A percentile compares a stretch with the other conserved stretches of the same genome.
These are phyloP conservation scores for Pantherophis vulpinus DNA, from an alignment of 2,797 vertebrate species.

Conservation along the genomic window DNA sequence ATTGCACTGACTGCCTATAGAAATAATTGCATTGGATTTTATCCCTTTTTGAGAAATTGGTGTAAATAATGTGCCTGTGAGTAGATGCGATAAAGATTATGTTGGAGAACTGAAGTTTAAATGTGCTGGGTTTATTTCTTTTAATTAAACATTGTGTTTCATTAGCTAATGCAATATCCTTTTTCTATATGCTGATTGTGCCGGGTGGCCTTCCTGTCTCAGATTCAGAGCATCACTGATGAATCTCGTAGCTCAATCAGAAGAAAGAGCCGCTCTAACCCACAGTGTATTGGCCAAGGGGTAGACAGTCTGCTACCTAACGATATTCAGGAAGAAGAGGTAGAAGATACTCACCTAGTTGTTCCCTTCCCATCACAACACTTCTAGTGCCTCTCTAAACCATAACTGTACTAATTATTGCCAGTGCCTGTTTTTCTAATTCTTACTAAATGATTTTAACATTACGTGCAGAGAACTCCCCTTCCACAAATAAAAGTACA, in stretches of 20 bases:
- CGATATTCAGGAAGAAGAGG: slow-evolving; percentile 82
- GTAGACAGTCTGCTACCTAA: slow-evolving; percentile 73
- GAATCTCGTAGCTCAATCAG: slow-evolving; percentile 86
- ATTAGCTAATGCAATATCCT: slow-evolving; percentile 8
- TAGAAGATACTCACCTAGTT: slow-evolving; percentile 61
- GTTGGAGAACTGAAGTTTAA: not conserved
- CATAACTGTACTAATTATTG: not conserved
- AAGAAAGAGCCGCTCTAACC: slow-evolving; percentile 80
- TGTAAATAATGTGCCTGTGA: not conserved
- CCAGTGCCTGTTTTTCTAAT: not conserved
- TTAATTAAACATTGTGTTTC: slow-evolving; percentile 18
- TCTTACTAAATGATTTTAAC: not conserved
- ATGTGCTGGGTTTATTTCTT: not conserved
- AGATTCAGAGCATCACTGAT: slow-evolving; percentile 94
- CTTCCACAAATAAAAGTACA: not conserved
- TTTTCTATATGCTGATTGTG: slow-evolving; percentile 51
- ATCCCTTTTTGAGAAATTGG: not conserved
- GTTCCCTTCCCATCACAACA: slow-evolving; percentile 36
- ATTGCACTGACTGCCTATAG: not conserved
- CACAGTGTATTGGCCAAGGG: slow-evolving; percentile 68
- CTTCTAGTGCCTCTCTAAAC: slow-evolving; percentile 52
- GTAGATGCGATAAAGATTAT: not conserved
- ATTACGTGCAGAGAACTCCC: not conserved
- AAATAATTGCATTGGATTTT: not conserved
- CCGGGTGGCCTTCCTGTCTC: slow-evolving; percentile 62